Base-by-base conservation (phyloP, 2,888 invertebrate genomes). In the Eupithecia vulgata region DNA sequence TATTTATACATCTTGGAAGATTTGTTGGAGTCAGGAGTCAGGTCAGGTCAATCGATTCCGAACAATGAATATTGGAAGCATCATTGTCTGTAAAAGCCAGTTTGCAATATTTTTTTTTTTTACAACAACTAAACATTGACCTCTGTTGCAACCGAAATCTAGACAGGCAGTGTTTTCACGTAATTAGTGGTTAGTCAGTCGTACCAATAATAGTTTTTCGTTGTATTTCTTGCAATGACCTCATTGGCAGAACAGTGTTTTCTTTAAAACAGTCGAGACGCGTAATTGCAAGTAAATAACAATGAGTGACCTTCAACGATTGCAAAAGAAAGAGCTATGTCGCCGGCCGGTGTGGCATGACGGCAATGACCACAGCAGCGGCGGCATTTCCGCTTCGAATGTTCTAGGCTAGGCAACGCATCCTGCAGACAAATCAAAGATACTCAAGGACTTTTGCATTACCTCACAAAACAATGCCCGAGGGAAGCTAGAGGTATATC, bases 301-400 rank as follows among this genome's bases (percentile, higher is more conserved):
- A 89, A 89, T 87, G 84, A 78, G 78, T 82, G 87, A 88, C 91
- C 91, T 91, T 90, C 89, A 86, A 85, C 85, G 84, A 85, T 87
- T 85, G 82, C 81, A 83, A 81, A 81, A 81, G 81, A 80, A 82
- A 71, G 71, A 75, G 70, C 71, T 73, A 74, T 73, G 73, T 72
- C 78, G 70, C 71, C 70, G 74, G 72, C 76, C 77, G 76, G 76
- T 67, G 72, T 71, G 70, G 64, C 80, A 68, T 71, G 73, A 70
- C 73, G 73, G 72, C 76, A 70, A 71, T 75, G 75, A 77, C 75
- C 75, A 79, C 78, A 74, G 67, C 59, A 45, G 48, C 66, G 45
- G 48, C n/a, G 48, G 21, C 21, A 81, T 79, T 84, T 84, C 84
- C 83, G 84, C 80, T 77, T 81, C 73, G 83, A 87, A 85, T 75